These are phyloP conservation scores for Drosophila grimshawi DNA, from an alignment of 1,140 invertebrate genomes.

Conservation along the genomic window DNA sequence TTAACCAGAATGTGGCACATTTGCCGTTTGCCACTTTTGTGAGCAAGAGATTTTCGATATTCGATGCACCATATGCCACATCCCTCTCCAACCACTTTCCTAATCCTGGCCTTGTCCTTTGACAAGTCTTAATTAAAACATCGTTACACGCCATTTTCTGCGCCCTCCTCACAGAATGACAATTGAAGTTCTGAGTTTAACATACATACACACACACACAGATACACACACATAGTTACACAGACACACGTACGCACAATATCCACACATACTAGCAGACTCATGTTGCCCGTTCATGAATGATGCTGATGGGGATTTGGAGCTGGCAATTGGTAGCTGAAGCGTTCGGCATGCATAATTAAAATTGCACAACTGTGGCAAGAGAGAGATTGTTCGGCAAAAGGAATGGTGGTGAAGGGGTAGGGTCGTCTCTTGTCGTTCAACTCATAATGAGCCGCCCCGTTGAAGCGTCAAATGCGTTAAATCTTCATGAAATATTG, in stretches of 20 bases:
- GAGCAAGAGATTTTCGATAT: conserved; percentile 36
- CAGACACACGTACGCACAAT: not conserved
- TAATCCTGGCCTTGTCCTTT: conserved; percentile 26
- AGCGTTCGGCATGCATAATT: conserved; percentile 54
- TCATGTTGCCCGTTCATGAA: conserved; percentile 2
- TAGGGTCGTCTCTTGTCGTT: not conserved
- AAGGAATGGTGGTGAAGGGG: not conserved
- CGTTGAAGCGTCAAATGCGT: conserved; percentile 62
- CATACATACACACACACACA: conserved; percentile 15
- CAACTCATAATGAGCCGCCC: conserved; percentile 52
- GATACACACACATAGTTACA: conserved; percentile 13
- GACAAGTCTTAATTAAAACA: conserved; percentile 69
- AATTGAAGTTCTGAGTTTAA: conserved; percentile 36
- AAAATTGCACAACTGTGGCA: conserved; percentile 34
- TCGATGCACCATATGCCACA: conserved; percentile 21
- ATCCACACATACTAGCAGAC: not conserved
- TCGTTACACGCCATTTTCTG: conserved; percentile 67
- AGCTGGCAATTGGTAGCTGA: conserved; percentile 25
- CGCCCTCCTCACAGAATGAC: conserved; percentile 39
- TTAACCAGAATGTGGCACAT: not conserved
- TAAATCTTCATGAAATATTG: conserved; percentile 70
- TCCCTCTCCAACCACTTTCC: not conserved
- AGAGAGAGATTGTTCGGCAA: not conserved
- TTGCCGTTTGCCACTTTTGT: conserved; percentile 10
- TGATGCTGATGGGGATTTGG: not conserved